phyloP scores from a whole-genome alignment of 2,113 vertebrate species.

The Toxostoma redivivum region DNA sequence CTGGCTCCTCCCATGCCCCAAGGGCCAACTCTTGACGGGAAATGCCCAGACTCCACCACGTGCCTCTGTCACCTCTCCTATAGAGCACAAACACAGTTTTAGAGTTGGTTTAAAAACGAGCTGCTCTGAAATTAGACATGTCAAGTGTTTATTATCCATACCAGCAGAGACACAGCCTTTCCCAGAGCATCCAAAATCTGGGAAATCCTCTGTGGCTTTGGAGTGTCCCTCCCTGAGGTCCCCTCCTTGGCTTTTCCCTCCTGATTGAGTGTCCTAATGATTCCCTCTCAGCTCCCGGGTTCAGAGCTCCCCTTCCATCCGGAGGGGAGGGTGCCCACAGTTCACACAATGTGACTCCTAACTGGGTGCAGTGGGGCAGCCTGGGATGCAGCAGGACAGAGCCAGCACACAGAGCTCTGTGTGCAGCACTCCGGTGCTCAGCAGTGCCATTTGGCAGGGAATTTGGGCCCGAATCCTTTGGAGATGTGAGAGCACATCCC shows the following conservation, averaged over 20 bases:
- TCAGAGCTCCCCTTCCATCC: not conserved
- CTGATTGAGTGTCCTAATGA: accelerated
- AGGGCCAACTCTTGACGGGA: not conserved
- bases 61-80: not conserved
- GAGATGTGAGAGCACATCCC: not conserved
- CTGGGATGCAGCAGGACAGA: not conserved
- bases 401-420: not conserved
- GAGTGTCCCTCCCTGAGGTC: not conserved
- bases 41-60: not conserved
- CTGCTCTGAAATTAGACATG: not conserved
- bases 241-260: not conserved
- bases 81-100: not conserved
- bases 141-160: accelerated
- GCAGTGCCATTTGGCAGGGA: not conserved
- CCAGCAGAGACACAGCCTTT: not conserved
- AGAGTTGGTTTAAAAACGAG: not conserved
- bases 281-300: not conserved
- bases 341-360: accelerated
- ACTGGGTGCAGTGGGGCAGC: not conserved
- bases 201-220: not conserved
- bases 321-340: not conserved
- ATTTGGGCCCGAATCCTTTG: not conserved
- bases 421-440: accelerated
- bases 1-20: not conserved
- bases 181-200: not conserved